A percentile compares a stretch with the other conserved stretches of the same genome.
These are phyloP conservation scores for Diacarnus erythraeanus DNA, from an alignment of 37 sponge, comb jelly and placozoan genomes.

Conservation along the genomic window DNA sequence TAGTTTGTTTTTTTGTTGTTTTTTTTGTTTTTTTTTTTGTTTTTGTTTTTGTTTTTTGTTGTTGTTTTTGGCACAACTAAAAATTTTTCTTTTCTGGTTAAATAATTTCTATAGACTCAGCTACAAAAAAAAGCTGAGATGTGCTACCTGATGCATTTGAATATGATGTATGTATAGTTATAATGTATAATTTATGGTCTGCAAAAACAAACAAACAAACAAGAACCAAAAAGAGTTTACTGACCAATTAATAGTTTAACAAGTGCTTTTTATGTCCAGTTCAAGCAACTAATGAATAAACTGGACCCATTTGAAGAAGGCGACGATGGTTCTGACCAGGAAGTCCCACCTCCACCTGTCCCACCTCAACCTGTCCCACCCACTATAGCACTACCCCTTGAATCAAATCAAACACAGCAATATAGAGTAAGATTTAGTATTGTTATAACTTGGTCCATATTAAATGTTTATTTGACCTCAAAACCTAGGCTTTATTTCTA, in stretches of 20 bases:
- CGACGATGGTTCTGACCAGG: conserved; percentile 50
- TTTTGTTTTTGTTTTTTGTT: no score
- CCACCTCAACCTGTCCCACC: neutral
- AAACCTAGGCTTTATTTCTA: no score
- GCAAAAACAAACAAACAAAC: neutral
- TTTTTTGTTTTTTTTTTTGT: no score
- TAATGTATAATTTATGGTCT: neutral
- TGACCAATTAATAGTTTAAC: no score
- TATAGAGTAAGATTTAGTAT: no score
- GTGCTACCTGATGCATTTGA: no score
- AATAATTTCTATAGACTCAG: no score
- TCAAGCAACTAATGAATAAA: conserved; percentile 76
- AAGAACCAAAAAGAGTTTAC: neutral
- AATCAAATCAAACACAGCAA: neutral
- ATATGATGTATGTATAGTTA: no score
- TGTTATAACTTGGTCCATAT: no score
- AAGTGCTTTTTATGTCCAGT: conserved; percentile 27
- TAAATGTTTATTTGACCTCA: no score
- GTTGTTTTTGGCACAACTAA: neutral
- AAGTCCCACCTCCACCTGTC: conserved; percentile 20
- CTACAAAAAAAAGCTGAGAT: no score
- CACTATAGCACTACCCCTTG: neutral
- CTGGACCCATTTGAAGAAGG: conserved; percentile 78
- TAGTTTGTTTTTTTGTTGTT: neutral
- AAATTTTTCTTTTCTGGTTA: neutral